Evolutionary conservation across 2,888 invertebrate species (phyloP).

Genomic region (Petrophora chlorosata): DNA sequence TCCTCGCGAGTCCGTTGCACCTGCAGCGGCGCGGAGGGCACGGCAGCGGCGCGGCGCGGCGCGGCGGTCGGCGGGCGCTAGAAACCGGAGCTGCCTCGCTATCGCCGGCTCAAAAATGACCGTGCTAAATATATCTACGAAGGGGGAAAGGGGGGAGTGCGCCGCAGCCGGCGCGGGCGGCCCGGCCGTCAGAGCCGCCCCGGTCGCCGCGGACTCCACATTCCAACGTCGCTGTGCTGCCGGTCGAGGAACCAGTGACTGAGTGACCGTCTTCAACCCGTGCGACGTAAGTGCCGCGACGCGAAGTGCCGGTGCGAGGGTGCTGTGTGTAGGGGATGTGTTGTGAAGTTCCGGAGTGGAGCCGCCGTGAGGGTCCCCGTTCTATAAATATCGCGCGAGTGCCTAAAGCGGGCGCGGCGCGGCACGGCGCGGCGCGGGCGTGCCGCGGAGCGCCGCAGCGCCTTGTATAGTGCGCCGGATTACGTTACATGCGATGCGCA

Average conservation of each 20-base stretch:
- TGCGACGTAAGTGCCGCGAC: slow-evolving; percentile 82
- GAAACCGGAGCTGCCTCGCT: slow-evolving; percentile 79
- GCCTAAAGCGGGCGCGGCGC: slow-evolving; percentile 60
- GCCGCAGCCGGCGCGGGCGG: slow-evolving; percentile 45
- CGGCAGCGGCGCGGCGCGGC: slow-evolving; percentile 50
- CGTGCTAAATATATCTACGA: slow-evolving; percentile 70
- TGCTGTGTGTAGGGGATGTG: slow-evolving; percentile 56
- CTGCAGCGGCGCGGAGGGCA: slow-evolving; percentile 47
- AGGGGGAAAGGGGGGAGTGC: slow-evolving; percentile 38
- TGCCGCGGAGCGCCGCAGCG: slow-evolving; percentile 53
- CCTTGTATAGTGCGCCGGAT: slow-evolving; percentile 75
- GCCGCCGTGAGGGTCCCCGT: slow-evolving; percentile 41
- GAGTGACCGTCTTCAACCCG: slow-evolving; percentile 80
- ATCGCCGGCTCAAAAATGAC: slow-evolving; percentile 72
- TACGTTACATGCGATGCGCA: slow-evolving; percentile 67
- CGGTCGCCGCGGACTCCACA: slow-evolving; percentile 88
- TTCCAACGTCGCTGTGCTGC: slow-evolving; percentile 85
- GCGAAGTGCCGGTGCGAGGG: slow-evolving; percentile 62
- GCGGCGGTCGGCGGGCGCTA: slow-evolving; percentile 49
- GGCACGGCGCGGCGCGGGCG: no score
- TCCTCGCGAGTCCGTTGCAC: slow-evolving; percentile 48
- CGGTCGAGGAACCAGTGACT: slow-evolving; percentile 75
- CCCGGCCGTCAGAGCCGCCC: slow-evolving; percentile 84
- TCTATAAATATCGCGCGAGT: slow-evolving; percentile 65
- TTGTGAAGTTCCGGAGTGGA: slow-evolving; percentile 38